A percentile compares a stretch with the other conserved stretches of the same genome.
Conservation (phyloP, 2,113 vertebrate genomes). For the Silurus asotus region DNA sequence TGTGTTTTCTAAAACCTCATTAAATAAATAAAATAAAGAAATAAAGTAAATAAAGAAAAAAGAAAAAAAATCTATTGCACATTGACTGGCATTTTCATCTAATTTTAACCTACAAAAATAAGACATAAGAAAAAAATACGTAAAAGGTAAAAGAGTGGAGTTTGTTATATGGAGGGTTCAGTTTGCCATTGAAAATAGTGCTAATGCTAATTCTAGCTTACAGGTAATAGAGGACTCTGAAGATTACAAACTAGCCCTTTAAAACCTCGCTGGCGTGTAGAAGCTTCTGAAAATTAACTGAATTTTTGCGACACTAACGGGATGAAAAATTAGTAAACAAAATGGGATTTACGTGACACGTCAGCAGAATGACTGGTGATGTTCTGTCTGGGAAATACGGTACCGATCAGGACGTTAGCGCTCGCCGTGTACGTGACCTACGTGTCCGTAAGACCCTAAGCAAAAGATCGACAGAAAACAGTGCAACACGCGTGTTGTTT, state of each 20-base stretch:
- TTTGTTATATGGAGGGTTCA: neutral
- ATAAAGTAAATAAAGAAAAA: no score
- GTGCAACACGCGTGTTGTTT: neutral
- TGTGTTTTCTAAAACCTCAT: no score
- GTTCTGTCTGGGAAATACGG: neutral
- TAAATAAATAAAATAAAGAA: no score
- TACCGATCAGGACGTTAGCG: constrained; percentile 74
- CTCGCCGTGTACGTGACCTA: constrained; percentile 76
- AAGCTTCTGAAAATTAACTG: neutral
- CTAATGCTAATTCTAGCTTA: neutral
- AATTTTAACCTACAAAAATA: no score
- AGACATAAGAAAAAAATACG: no score
- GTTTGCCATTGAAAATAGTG: neutral
- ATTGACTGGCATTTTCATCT: no score
- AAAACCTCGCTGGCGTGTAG: neutral
- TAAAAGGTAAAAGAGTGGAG: neutral
- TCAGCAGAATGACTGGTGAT: neutral
- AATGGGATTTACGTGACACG: neutral
- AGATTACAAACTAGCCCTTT: neutral
- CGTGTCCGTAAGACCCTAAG: constrained; percentile 73
- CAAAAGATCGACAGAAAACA: constrained; percentile 34
- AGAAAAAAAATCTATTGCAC: no score
- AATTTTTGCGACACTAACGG: neutral
- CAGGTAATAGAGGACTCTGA: neutral
- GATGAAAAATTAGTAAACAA: neutral